Evolutionary conservation across 2,888 invertebrate species (phyloP), one percentile per base, ranked within the genome.

Genomic region (Cantharis rustica): DNA sequence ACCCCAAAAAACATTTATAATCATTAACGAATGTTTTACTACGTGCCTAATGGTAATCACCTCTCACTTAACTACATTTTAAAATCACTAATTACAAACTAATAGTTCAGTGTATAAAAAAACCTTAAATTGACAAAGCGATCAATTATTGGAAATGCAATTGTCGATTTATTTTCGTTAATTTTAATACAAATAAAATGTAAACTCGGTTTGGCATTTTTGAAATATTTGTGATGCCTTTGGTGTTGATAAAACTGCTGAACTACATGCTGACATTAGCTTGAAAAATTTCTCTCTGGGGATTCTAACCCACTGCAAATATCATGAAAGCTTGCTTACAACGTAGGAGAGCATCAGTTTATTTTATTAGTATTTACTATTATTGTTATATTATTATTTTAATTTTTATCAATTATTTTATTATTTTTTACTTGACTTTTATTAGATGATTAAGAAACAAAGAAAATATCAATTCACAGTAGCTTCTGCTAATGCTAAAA

Each of bases 41-140:
- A 66, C 16, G 64, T 47, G 20, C 20, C 13, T 72, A 72, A 66
- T 66, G 72, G 64, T 71, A 31, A 31, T 31, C 31, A 11, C 31
- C 31, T 31, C 13, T 5, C 72, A 31, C 64, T 31, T 72, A 72
- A 72, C 66, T 72, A 66, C 72, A 31, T 47, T 31, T 31, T 66
- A 64, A 66, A 66, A 66, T 66, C 66, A 66, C 72, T 72, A 72
- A 72, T 72, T 72, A 72, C 66, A 72, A 72, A 72, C 66, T 66
- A 61, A 72, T 72, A 64, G 26, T 17, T 66, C 11, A 10, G 47
- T 27, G 66, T 17, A 66, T 66, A 72, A 72, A 66, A 64, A 16
- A n/a, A 47, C n/a, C 0, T 5, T 13, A 47, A 47, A n/a, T 47
- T n/a, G n/a, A 47, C n/a, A 13, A 11, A 31, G n/a, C 13, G 31